A percentile compares a stretch with the other conserved stretches of the same genome.
Conservation (phyloP, 1,140 invertebrate species). For the Antheraea mylitta region DNA sequence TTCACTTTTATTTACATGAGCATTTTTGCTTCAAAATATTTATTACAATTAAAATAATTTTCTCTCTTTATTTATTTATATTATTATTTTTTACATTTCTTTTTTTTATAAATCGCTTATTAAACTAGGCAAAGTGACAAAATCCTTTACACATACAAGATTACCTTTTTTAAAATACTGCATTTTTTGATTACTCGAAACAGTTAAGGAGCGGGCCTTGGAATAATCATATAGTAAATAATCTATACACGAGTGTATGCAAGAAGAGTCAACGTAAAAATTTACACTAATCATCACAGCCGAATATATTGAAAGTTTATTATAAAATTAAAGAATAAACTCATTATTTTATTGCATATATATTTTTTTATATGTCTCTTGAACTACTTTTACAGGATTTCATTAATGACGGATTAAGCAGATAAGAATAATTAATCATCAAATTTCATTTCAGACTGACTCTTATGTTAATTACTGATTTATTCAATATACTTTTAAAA, state of each 20-base stretch:
- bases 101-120: constrained; percentile 40
- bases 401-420: too few species aligned
- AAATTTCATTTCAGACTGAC: too few species aligned
- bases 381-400: background rate
- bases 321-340: background rate
- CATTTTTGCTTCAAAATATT: constrained; percentile 63
- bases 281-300: constrained; percentile 18
- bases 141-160: constrained; percentile 34
- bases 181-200: background rate
- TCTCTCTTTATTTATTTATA: constrained; percentile 56
- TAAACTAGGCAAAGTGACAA: constrained; percentile 60
- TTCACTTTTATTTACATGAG: constrained; percentile 69
- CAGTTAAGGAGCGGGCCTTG: constrained; percentile 29
- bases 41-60: constrained; percentile 69
- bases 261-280: constrained; percentile 1
- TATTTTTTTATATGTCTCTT: background rate
- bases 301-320: constrained; percentile 8
- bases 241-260: background rate
- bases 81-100: constrained; percentile 60
- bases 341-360: background rate
- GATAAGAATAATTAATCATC: too few species aligned
- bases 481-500: too few species aligned
- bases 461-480: too few species aligned
- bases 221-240: background rate
- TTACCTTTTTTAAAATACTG: constrained; percentile 38